Percentiles rank a stretch among this genome's conserved stretches.
phyloP scores from a whole-genome alignment of 2,797 vertebrate species.

The Coilia nasus region DNA sequence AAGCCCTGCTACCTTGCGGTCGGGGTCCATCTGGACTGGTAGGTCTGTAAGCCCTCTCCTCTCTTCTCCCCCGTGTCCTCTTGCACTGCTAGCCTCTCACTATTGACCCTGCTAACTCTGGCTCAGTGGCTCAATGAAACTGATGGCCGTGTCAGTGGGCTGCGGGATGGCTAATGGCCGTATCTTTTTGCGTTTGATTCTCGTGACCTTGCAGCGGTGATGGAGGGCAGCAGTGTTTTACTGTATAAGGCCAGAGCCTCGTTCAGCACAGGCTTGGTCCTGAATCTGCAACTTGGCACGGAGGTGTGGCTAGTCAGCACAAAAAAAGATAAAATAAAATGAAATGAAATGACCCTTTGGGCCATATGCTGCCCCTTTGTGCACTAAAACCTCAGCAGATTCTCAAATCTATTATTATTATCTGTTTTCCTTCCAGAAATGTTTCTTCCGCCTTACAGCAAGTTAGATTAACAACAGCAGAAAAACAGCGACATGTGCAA shows the following conservation, averaged over 20 bases:
- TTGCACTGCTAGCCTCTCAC: background rate
- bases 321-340: background rate
- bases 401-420: background rate
- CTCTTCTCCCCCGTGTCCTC: too few species aligned
- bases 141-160: background rate
- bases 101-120: constrained; percentile 8
- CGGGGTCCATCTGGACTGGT: background rate
- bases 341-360: background rate
- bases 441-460: too few species aligned
- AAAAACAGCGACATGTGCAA: too few species aligned
- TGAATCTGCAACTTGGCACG: background rate
- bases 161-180: too few species aligned
- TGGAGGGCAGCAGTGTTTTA: background rate
- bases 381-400: background rate
- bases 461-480: too few species aligned
- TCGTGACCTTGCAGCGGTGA: background rate
- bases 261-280: background rate
- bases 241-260: background rate
- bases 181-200: background rate
- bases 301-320: too few species aligned
- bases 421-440: background rate
- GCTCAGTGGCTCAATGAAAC: constrained; percentile 20
- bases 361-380: background rate
- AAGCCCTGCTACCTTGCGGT: background rate
- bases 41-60: background rate